phyloP scores from a whole-genome alignment of 2,888 invertebrate species.

The Junonia oenone region DNA sequence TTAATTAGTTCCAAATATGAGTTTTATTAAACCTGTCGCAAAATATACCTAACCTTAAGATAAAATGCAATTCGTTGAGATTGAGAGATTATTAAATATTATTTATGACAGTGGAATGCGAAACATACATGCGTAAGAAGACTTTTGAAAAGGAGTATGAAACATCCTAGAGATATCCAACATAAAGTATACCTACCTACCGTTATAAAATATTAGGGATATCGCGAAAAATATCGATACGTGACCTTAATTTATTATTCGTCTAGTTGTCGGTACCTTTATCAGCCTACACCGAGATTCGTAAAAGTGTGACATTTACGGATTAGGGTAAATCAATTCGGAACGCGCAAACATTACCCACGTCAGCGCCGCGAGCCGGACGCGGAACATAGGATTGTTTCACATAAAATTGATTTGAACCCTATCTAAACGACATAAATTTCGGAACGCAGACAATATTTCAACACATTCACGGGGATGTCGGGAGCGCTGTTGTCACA shows the following conservation, averaged over 20 bases:
- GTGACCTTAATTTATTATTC: constrained; percentile 9
- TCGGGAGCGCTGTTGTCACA: constrained; percentile 52
- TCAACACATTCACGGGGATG: constrained; percentile 39
- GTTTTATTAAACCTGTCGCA: no score
- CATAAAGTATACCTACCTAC: no score
- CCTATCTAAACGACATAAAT: constrained; percentile 57
- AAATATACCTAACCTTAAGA: no score
- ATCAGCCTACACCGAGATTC: constrained; percentile 34
- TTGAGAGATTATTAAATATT: no score
- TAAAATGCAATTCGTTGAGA: no score
- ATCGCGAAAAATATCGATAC: background rate
- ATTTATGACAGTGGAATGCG: no score
- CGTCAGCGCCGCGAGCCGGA: constrained; percentile 46
- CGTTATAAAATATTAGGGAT: background rate
- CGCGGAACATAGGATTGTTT: constrained; percentile 50
- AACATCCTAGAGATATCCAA: no score
- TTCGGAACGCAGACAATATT: constrained; percentile 48
- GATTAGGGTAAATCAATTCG: constrained; percentile 72
- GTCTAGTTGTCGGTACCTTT: constrained; percentile 17
- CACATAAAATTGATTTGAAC: constrained; percentile 60
- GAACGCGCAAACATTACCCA: constrained; percentile 60
- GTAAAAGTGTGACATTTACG: constrained; percentile 63
- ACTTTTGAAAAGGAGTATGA: background rate
- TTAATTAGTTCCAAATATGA: no score
- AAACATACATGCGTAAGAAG: no score